Percentiles rank a stretch among this genome's conserved stretches.
Evolutionary conservation across 2,888 invertebrate genomes (phyloP).

Genomic region (Drosophila conformis): DNA sequence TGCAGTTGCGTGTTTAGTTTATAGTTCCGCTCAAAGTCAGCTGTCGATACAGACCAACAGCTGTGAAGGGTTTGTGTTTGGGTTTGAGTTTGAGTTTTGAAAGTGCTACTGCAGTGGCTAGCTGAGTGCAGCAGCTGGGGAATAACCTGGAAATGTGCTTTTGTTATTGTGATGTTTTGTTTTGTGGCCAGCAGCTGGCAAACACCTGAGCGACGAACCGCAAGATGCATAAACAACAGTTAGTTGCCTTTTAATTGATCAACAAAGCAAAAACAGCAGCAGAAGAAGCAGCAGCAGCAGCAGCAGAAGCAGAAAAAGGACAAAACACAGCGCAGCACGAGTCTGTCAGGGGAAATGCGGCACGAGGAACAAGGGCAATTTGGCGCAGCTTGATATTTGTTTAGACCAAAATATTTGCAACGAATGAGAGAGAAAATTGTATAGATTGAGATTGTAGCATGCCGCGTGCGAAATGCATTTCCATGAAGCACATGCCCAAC

Average conservation of each 20-base stretch:
- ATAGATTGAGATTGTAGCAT: conserved; percentile 22
- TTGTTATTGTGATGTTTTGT: conserved; percentile 20
- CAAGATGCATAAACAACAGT: conserved; percentile 65
- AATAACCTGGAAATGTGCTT: conserved; percentile 48
- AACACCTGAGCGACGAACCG: conserved; percentile 66
- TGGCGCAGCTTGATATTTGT: conserved; percentile 62
- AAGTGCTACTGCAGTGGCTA: conserved; percentile 22
- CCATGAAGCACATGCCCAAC: conserved; percentile 54
- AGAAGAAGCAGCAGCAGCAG: conserved; percentile 14
- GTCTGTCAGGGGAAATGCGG: conserved; percentile 40
- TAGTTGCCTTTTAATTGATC: conserved; percentile 65
- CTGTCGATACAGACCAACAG: conserved; percentile 12
- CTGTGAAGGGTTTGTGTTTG: conserved; percentile 32
- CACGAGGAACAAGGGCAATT: conserved; percentile 38
- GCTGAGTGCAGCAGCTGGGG: conserved; percentile 35
- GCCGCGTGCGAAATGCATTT: conserved; percentile 40
- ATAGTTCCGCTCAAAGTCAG: not conserved
- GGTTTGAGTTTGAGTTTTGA: not conserved
- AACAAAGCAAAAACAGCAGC: conserved; percentile 50
- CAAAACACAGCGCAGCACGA: conserved; percentile 40
- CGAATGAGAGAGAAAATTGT: conserved; percentile 53
- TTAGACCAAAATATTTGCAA: conserved; percentile 74
- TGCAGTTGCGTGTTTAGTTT: not conserved
- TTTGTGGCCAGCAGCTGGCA: conserved; percentile 23
- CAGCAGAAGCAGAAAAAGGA: conserved; percentile 3